Base-by-base conservation (phyloP, 2,797 vertebrate species). In the Oryzias sinensis region DNA sequence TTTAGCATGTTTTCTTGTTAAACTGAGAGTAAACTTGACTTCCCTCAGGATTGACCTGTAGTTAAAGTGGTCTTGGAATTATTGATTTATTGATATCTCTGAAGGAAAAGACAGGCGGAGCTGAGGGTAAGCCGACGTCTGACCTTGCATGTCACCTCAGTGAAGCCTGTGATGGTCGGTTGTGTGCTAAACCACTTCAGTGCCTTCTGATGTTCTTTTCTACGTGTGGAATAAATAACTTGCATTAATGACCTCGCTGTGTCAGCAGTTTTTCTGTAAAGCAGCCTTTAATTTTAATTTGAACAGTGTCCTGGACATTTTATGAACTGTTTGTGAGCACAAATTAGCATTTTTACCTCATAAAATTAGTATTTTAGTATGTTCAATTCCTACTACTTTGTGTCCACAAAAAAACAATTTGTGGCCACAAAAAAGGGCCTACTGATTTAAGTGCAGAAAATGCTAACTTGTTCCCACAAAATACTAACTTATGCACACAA, bases 171-270 rank as follows among this genome's bases (percentile, higher is more conserved):
- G 67, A 78, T 65, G 66, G 81, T 65, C 55, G 65, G 77, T 77
- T 85, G 70, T 70, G 75, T 88, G 81, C 80, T 85, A 83, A 87
- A 88, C 84, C 80, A 86, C 82, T 86, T 83, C 84, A 90, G 89
- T 93, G 91, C 91, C 90, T 91, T 91, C 80, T 79, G 79, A 86
- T 85, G 80, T 90, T 68, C 62, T 88, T 90, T 88, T 90, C 59
- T 87, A 88, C 86, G 83, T 88, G 83, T 90, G 88, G 80, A 87
- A 86, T 89, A 86, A 90, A 91, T 90, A 90, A 92, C 91, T 88
- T 91, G 89, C 86, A 84, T 94, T 95, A 91, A 91, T 90, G 90
- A 86, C 72, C 88, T 88, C 85, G 51, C 11, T 0, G 14, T 47
- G 56, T 56, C 24, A 14, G 43, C 9, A 2, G 7, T 40, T 0